Base-by-base conservation (phyloP, 1,140 invertebrate species). In the Drosophila gunungcola region DNA sequence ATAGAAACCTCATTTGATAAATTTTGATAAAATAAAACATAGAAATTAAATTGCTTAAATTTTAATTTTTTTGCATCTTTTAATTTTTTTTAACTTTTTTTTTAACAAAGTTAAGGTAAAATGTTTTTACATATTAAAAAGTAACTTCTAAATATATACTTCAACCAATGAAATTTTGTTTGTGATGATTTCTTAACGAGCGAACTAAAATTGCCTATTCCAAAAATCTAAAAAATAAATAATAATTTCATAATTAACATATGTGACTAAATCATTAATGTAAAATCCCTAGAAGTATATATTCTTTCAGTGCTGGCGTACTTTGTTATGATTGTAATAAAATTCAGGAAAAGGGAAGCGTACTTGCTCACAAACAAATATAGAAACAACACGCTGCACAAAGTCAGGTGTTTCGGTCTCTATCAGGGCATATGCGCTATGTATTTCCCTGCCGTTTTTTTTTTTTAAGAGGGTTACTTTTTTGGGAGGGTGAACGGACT, bases 401-500 rank as follows among this genome's bases (percentile, higher is more conserved):
- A 63, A 85, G 74, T 88, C 83, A 88, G 83, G 82, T 86, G 83
- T 70, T 69, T 70, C 29, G 43, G 16, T 51, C 48, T 51, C 49
- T 68, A 27, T 68, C 49, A 34, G 46, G 63, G 62, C 64, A 56
- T 70, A 70, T 70, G 67, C 67, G 36, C 29, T 41, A 70, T 70
- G 64, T 70, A 69, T 72, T 78, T 85, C 39, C 39, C 51, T 29
- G 60, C 51, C 58, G 67, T 62, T 56, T 62, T 21, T 41, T 49
- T 48, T 49, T 13, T 13, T 48, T 65, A 38, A 46, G 74, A 52
- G 82, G 82, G 82, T 78, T 78, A 73, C 49, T 86, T 74, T 69
- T 70, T 49, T 73, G 75, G 48, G 83, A 72, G 82, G 82, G 82
- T 86, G 82, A 86, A 86, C 75, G 83, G 70, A 82, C 83, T 53